Evolutionary conservation across 2,113 vertebrate species (phyloP).

Genomic region (Leucoraja erinaceus): DNA sequence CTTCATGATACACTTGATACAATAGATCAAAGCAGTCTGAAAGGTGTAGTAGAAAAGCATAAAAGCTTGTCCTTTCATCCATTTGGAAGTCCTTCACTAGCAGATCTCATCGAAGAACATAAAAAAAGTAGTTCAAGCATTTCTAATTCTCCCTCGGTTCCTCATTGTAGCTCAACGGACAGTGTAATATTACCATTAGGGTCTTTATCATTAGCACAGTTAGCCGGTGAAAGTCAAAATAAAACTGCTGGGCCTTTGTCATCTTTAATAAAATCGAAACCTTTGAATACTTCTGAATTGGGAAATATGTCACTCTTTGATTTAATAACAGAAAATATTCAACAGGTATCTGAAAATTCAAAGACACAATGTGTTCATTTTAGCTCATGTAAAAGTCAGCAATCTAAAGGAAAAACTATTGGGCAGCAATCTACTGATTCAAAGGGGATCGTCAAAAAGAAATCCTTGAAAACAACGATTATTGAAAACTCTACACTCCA

Average conservation of each 20-base stretch:
- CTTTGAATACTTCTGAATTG: conserved; percentile 53
- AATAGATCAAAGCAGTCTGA: conserved; percentile 48
- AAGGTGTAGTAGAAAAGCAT: conserved; percentile 43
- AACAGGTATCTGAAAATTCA: conserved; percentile 39
- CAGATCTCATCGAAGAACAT: conserved; percentile 75
- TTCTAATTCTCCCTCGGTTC: conserved; percentile 50
- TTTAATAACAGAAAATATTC: conserved; percentile 62
- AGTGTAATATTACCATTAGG: conserved; percentile 45
- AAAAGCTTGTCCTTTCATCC: conserved; percentile 45
- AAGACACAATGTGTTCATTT: not conserved
- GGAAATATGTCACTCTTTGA: conserved; percentile 60
- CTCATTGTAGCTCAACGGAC: conserved; percentile 45
- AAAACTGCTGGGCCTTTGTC: conserved; percentile 61
- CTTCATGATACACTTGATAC: conserved; percentile 53
- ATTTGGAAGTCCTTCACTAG: conserved; percentile 65
- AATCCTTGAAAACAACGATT: conserved; percentile 39
- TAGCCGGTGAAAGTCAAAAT: conserved; percentile 51
- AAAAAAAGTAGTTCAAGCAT: conserved; percentile 54
- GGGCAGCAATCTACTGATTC: conserved; percentile 63
- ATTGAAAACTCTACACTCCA: conserved; percentile 43
- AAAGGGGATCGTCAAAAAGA: conserved; percentile 65
- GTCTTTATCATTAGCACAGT: conserved; percentile 53
- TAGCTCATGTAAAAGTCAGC: conserved; percentile 46
- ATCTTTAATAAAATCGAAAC: conserved; percentile 54
- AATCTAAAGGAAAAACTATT: conserved; percentile 46